These are phyloP conservation scores for Apostichopus japonicus DNA, from an alignment of 35 echinoderm and acorn worm species.

Conservation along the genomic window DNA sequence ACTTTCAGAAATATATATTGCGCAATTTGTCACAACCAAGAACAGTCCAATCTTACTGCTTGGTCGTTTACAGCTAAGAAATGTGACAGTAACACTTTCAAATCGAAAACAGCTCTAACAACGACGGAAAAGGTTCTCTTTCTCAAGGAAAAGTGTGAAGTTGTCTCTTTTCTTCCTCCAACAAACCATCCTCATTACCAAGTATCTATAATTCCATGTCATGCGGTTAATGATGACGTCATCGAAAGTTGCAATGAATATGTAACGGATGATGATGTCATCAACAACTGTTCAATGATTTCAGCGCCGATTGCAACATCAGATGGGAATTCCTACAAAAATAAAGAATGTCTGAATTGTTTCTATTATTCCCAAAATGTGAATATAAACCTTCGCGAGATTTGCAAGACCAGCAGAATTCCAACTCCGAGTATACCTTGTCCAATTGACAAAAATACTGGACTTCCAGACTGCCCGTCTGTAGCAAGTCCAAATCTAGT, in stretches of 20 bases:
- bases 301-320: neutral
- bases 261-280: neutral
- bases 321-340: neutral
- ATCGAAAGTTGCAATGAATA: slow-evolving; percentile 14
- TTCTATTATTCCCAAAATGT: neutral
- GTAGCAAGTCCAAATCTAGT: neutral
- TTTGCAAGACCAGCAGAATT: neutral
- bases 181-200: neutral
- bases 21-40: slow-evolving; percentile 30
- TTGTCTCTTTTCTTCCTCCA: neutral
- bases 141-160: neutral
- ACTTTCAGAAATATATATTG: slow-evolving; percentile 49
- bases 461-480: neutral
- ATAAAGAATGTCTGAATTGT: neutral
- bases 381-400: neutral
- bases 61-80: slow-evolving; percentile 22
- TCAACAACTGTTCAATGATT: slow-evolving; percentile 23
- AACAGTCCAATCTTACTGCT: neutral
- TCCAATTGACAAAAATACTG: neutral
- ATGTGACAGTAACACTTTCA: neutral
- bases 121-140: neutral
- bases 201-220: slow-evolving; percentile 19
- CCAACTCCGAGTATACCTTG: neutral
- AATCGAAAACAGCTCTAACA: neutral
- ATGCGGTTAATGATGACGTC: neutral